A percentile compares a stretch with the other conserved stretches of the same genome.
phyloP scores from a whole-genome alignment of 2,797 vertebrate genomes.

The Eutrigla gurnardus region DNA sequence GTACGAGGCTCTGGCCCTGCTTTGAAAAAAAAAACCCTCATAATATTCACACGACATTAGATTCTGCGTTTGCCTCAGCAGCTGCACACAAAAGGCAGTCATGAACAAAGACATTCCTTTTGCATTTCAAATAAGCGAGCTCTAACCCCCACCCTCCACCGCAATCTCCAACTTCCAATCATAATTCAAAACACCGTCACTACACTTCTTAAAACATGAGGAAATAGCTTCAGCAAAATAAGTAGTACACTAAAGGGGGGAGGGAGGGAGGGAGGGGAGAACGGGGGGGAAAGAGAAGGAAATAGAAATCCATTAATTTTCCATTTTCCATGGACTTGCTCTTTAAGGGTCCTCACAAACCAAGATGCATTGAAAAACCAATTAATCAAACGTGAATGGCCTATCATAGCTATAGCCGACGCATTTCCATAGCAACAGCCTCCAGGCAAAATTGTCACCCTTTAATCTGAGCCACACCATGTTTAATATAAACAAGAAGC shows the following conservation, averaged over 20 bases:
- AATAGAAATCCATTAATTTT: slow-evolving; percentile 86
- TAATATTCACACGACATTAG: slow-evolving; percentile 82
- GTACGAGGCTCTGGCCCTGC: slow-evolving; percentile 62
- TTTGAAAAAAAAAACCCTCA: slow-evolving; percentile 71
- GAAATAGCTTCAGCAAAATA: slow-evolving; percentile 75
- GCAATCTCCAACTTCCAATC: slow-evolving; percentile 82
- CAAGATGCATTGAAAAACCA: slow-evolving; percentile 88
- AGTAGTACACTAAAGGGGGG: slow-evolving; percentile 22
- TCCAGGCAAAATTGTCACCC: slow-evolving; percentile 83
- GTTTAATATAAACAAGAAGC: slow-evolving; percentile 84
- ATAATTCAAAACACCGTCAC: slow-evolving; percentile 82
- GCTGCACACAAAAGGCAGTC: slow-evolving; percentile 80
- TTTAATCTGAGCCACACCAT: slow-evolving; percentile 83
- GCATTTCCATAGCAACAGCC: slow-evolving; percentile 88
- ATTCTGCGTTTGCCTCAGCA: slow-evolving; percentile 75
- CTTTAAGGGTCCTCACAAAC: slow-evolving; percentile 86
- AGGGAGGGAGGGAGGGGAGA: slow-evolving; percentile 9
- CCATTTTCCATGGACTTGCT: slow-evolving; percentile 84
- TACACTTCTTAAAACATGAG: slow-evolving; percentile 78
- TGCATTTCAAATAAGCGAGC: slow-evolving; percentile 82
- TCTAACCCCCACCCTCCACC: slow-evolving; percentile 66
- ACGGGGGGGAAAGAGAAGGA: slow-evolving; percentile 46
- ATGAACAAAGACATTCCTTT: slow-evolving; percentile 82
- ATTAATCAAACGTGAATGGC: slow-evolving; percentile 91
- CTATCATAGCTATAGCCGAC: slow-evolving; percentile 86